These are phyloP conservation scores for Ferdinandea cuprea DNA, from an alignment of 2,888 invertebrate species.

Conservation along the genomic window DNA sequence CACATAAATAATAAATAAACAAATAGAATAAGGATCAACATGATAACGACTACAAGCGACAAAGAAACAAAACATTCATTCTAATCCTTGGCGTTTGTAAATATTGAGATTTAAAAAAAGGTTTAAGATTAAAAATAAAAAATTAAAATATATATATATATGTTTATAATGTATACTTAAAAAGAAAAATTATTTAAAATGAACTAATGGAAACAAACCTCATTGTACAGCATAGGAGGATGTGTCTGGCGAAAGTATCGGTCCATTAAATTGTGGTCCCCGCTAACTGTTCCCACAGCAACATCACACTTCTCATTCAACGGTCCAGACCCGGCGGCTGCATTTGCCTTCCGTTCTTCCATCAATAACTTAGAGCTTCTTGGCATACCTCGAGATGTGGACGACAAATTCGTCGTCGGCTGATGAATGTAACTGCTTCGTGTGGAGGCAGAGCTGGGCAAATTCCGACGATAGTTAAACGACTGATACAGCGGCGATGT, in stretches of 20 bases:
- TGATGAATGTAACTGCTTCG: constrained; percentile 12
- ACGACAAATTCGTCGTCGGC: neutral
- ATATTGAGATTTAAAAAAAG: neutral
- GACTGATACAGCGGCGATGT: constrained; percentile 50
- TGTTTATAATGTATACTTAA: too few relatives aligned
- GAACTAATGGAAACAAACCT: constrained; percentile 68
- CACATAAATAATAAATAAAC: neutral
- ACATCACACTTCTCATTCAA: constrained; percentile 36
- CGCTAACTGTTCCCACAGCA: constrained; percentile 10
- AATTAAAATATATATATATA: too few relatives aligned
- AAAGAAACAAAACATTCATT: constrained; percentile 16
- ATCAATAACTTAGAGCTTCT: constrained; percentile 43
- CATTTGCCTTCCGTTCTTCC: constrained; percentile 46
- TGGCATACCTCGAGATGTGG: constrained; percentile 37
- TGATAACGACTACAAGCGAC: constrained; percentile 36
- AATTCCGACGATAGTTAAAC: constrained; percentile 45
- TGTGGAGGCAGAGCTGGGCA: constrained; percentile 19
- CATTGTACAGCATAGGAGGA: constrained; percentile 58
- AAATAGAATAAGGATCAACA: neutral
- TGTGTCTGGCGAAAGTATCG: constrained; percentile 52
- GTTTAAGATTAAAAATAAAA: constrained; percentile 15
- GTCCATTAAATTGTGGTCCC: constrained; percentile 49
- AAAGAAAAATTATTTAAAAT: constrained; percentile 36
- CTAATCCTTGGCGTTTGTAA: constrained; percentile 8
- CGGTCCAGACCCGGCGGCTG: constrained; percentile 11